Evolutionary conservation across 2,113 vertebrate genomes (phyloP).

Genomic region (Syrmaticus mikado): DNA sequence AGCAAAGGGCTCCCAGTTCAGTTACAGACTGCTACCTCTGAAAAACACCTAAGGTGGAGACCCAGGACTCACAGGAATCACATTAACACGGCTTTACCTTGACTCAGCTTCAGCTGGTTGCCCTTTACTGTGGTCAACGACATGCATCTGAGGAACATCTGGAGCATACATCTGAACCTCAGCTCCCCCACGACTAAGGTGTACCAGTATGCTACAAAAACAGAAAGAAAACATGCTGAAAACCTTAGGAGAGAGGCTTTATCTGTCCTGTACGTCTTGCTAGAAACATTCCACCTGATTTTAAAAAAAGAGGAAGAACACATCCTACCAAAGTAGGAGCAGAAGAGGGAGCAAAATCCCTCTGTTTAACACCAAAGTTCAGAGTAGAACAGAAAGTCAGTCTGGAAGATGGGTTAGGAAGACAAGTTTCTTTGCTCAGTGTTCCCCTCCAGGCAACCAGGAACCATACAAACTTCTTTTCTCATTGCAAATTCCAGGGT

Average conservation of each 20-base stretch:
- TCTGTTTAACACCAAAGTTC: not conserved
- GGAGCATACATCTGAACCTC: conserved; percentile 92
- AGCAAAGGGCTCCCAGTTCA: not conserved
- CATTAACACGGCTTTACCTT: conserved; percentile 59
- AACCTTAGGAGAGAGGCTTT: not conserved
- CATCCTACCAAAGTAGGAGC: not conserved
- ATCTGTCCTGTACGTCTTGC: not conserved
- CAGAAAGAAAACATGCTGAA: fast-evolving
- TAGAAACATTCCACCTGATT: not conserved
- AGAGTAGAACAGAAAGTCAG: not conserved
- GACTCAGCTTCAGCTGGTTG: conserved; percentile 84
- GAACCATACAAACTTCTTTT: not conserved
- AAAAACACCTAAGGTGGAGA: not conserved
- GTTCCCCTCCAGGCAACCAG: not conserved
- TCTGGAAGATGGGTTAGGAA: not conserved
- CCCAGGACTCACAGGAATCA: not conserved
- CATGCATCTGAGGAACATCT: conserved; percentile 90
- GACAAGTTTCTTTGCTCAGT: not conserved
- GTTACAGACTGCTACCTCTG: not conserved
- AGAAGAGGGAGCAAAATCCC: not conserved
- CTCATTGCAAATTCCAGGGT: not conserved
- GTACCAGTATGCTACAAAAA: conserved; percentile 82
- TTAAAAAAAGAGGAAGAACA: not conserved
- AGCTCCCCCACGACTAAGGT: conserved; percentile 86
- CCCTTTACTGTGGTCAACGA: conserved; percentile 91